Percentiles rank a stretch among this genome's conserved stretches.
Conservation (phyloP, 2,113 vertebrate species). For the Alethe castanea region DNA sequence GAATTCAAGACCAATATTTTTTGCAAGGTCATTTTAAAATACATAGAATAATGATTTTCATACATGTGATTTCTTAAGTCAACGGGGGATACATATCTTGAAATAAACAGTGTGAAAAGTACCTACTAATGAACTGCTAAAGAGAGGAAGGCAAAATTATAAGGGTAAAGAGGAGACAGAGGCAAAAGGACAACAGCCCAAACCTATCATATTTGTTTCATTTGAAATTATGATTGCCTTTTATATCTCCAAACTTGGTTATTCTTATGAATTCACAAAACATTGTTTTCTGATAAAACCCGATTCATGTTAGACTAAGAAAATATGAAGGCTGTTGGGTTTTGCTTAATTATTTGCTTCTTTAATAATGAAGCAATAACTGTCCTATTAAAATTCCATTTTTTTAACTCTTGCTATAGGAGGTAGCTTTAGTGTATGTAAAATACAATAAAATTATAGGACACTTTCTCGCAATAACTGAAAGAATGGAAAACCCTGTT, state of each 20-base stretch:
- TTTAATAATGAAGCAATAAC: background rate
- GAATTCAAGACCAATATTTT: background rate
- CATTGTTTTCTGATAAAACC: background rate
- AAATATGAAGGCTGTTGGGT: fast-evolving
- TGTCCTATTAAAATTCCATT: background rate
- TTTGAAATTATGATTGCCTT: background rate
- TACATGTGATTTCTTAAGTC: background rate
- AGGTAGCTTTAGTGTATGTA: background rate
- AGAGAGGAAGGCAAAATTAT: background rate
- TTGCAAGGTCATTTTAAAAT: background rate
- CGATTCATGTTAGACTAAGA: background rate
- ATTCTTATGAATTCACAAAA: background rate
- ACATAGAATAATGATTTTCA: background rate
- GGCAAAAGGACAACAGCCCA: background rate
- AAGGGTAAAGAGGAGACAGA: background rate
- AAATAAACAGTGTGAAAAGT: background rate
- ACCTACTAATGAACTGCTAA: background rate
- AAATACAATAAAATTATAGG: background rate
- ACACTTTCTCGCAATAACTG: background rate
- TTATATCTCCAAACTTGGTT: background rate
- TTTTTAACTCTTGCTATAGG: background rate
- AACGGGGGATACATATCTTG: background rate
- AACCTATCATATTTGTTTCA: background rate
- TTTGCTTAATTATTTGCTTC: background rate
- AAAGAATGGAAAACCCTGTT: background rate